phyloP scores from a whole-genome alignment of 1,140 invertebrate species.

The Oedothorax gibbosus region DNA sequence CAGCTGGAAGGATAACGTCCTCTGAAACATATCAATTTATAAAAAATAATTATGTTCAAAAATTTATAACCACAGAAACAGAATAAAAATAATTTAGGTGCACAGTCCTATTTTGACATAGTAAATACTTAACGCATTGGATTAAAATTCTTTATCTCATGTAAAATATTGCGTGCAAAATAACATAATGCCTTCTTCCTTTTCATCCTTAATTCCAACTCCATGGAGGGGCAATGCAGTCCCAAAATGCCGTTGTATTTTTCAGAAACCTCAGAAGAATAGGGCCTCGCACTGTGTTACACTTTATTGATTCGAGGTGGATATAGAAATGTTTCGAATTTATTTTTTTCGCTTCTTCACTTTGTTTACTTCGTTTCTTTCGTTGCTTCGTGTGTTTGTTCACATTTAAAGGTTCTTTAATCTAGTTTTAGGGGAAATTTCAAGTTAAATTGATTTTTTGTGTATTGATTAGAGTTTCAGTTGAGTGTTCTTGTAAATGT shows the following conservation, averaged over 20 bases:
- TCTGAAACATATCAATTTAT: too few relatives aligned
- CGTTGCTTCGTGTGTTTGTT: constrained; percentile 9
- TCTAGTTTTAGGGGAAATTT: constrained; percentile 2
- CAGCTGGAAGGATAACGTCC: too few relatives aligned
- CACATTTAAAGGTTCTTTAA: constrained; percentile 10
- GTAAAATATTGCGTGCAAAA: not conserved
- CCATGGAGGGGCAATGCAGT: not conserved
- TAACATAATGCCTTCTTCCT: not conserved
- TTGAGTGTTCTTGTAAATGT: too few relatives aligned
- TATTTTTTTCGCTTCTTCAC: not conserved
- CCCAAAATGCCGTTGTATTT: constrained; percentile 3
- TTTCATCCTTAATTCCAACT: not conserved
- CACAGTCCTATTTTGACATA: too few relatives aligned
- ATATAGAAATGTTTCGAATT: not conserved
- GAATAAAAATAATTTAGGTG: too few relatives aligned
- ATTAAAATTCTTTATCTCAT: not conserved
- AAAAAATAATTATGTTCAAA: too few relatives aligned
- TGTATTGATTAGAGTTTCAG: too few relatives aligned
- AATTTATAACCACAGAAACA: too few relatives aligned
- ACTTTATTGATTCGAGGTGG: constrained; percentile 1
- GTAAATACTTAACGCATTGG: too few relatives aligned
- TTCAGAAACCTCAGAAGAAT: constrained; percentile 30
- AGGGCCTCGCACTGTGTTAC: not conserved
- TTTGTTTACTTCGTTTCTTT: constrained; percentile 20
- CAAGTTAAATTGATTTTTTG: not conserved